Percentiles rank a stretch among this genome's conserved stretches.
These are phyloP conservation scores for Aplysina aerophoba DNA, from an alignment of 37 sponge, comb jelly and placozoan species.

Conservation along the genomic window DNA sequence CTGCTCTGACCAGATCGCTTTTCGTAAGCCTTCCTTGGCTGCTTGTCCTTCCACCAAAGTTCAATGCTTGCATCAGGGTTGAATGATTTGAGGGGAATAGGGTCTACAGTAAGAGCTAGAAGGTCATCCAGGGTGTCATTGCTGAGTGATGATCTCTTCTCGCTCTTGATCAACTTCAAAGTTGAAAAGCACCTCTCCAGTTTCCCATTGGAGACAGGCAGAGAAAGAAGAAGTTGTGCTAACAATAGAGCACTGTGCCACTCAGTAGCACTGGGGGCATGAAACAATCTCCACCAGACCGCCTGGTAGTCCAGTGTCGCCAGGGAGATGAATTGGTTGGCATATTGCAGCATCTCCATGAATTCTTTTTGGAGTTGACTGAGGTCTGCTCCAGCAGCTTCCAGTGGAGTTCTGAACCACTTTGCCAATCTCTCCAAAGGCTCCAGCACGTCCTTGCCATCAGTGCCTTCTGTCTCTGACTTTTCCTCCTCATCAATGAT, in stretches of 20 bases:
- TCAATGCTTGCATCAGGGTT: too few relatives aligned
- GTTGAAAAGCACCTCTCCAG: conserved; percentile 59
- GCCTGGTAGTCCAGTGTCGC: conserved; percentile 32
- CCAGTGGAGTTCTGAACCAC: conserved; percentile 42
- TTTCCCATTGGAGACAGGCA: conserved; percentile 71
- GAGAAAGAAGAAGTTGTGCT: conserved; percentile 52
- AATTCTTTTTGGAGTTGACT: conserved; percentile 55
- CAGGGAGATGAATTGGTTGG: conserved; percentile 58
- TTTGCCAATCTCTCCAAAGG: conserved; percentile 34
- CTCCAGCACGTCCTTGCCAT: too few relatives aligned
- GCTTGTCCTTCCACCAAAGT: too few relatives aligned
- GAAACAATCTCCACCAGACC: conserved; percentile 75
- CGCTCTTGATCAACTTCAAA: conserved; percentile 56
- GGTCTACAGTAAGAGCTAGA: too few relatives aligned
- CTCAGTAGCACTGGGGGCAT: conserved; percentile 32
- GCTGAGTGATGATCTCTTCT: too few relatives aligned
- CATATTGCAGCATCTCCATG: conserved; percentile 68
- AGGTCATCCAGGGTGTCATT: too few relatives aligned
- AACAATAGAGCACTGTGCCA: conserved; percentile 56
- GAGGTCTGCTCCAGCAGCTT: conserved; percentile 34
- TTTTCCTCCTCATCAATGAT: too few relatives aligned
- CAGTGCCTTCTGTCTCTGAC: conserved; percentile 34
- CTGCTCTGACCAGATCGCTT: too few relatives aligned
- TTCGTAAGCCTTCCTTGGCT: too few relatives aligned
- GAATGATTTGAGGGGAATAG: too few relatives aligned